phyloP scores from a whole-genome alignment of 2,888 invertebrate species.

The Caenorhabditis sp. region DNA sequence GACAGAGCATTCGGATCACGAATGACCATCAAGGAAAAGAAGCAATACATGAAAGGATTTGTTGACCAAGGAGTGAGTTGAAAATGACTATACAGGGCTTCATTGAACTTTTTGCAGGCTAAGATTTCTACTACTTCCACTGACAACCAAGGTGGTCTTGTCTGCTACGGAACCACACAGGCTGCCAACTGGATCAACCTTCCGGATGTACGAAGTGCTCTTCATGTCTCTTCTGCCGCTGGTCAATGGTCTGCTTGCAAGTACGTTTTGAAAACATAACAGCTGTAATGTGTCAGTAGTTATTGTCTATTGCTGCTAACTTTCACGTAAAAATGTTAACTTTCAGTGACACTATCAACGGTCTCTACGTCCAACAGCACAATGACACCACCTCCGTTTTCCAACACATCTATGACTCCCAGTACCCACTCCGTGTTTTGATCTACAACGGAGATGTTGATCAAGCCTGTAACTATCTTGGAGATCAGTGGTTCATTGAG shows the following conservation, averaged over 20 bases:
- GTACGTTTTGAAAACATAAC: no score
- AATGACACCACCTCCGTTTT: slow-evolving; percentile 77
- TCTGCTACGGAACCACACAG: slow-evolving; percentile 69
- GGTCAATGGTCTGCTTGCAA: slow-evolving; percentile 66
- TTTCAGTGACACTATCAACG: slow-evolving; percentile 75
- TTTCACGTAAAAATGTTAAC: no score
- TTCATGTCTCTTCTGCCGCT: slow-evolving; percentile 62
- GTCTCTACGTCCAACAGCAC: slow-evolving; percentile 74
- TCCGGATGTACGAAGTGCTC: slow-evolving; percentile 64
- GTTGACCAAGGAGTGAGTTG: slow-evolving; percentile 68
- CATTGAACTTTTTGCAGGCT: slow-evolving; percentile 21
- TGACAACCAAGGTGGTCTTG: slow-evolving; percentile 72
- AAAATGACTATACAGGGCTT: background rate
- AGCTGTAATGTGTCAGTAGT: no score
- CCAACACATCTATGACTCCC: slow-evolving; percentile 71
- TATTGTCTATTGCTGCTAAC: no score
- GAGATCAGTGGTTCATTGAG: slow-evolving; percentile 80
- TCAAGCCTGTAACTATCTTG: slow-evolving; percentile 76
- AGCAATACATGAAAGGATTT: slow-evolving; percentile 47
- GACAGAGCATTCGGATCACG: slow-evolving; percentile 64
- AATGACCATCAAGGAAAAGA: slow-evolving; percentile 47
- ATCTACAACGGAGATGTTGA: slow-evolving; percentile 80
- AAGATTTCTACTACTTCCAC: slow-evolving; percentile 64
- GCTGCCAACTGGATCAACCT: slow-evolving; percentile 65
- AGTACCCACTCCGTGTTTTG: slow-evolving; percentile 73